Percentiles rank a stretch among this genome's conserved stretches.
Conservation (phyloP, 2,113 vertebrate genomes). For the Polypterus senegalus region DNA sequence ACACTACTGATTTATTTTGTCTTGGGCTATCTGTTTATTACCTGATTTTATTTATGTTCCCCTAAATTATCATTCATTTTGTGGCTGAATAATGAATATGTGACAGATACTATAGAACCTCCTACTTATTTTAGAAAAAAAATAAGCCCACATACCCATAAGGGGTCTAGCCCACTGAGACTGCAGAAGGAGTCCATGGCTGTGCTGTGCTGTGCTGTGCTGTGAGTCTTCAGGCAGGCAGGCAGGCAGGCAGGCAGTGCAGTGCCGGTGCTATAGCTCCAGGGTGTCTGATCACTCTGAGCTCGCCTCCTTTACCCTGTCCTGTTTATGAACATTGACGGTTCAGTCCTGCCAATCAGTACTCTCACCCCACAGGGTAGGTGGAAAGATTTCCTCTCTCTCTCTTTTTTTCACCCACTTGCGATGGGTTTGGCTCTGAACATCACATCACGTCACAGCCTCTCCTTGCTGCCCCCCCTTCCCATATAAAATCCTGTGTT, state of each 20-base stretch:
- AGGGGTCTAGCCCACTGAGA: constrained; percentile 59
- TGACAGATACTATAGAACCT: no score
- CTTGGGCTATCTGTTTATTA: no score
- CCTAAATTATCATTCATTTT: no score
- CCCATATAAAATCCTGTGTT: no score
- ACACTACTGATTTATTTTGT: no score
- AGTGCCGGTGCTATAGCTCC: not conserved
- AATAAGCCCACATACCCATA: constrained; percentile 50
- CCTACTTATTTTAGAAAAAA: no score
- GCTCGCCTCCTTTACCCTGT: constrained; percentile 32
- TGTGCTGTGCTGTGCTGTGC: constrained; percentile 27
- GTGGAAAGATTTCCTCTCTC: constrained; percentile 50
- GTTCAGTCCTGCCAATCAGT: constrained; percentile 35
- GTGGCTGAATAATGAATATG: no score
- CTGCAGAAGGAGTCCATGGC: constrained; percentile 63
- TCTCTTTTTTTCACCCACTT: constrained; percentile 19
- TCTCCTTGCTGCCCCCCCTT: no score
- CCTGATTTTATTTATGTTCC: no score
- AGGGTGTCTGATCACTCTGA: constrained; percentile 24
- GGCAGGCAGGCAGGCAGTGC: constrained; percentile 2
- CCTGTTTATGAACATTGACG: constrained; percentile 41
- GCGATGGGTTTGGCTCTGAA: constrained; percentile 1
- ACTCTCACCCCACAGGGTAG: constrained; percentile 36
- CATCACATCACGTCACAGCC: no score
- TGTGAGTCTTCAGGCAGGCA: constrained; percentile 20